Evolutionary conservation across 1,140 invertebrate genomes (phyloP), one percentile per base, ranked within the genome.

Genomic region (Parapsyche elsis): DNA sequence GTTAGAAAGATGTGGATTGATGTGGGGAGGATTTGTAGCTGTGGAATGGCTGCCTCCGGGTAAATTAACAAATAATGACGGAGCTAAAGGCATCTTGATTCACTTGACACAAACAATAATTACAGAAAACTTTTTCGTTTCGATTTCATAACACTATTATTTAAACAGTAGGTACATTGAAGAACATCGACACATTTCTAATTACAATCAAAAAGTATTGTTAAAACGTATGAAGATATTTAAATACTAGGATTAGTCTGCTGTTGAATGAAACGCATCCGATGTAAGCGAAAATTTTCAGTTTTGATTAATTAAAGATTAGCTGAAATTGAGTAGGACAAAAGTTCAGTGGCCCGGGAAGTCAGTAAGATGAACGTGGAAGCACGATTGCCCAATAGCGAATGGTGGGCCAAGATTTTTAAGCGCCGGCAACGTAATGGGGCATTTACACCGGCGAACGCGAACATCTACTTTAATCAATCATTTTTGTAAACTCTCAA

Each of bases 41-140:
- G 49, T 0, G 0, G 76, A n/a, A 5, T 16, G 38, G 30, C 76
- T 74, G 4, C 19, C 24, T 9, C 76, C 78, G 14, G 70, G 49
- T 26, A 59, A 57, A 44, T 61, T 70, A 12, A 78, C 79, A 21
- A 80, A 76, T 44, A 82, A 79, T 4, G 80, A 83, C 46, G 80
- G 80, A n/a, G 77, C 78, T 19, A 81, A 70, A 12, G 83, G 83
- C 83, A 84, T 84, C 45, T 76, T 82, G 70, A 26, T 38, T 16
- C 59, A 61, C 59, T 61, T 1, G 19, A 73, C 21, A 9, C 14
- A 45, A 14, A 53, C 16, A 12, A 5, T 53, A 5, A 14, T 14
- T 53, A 53, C 49, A 53, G 12, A 21, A 7, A 23, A 67, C 12
- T 67, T 16, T 67, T 67, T 26, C 10, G 16, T 53, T 53, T 53